phyloP scores from a whole-genome alignment of 1,140 invertebrate species.

The Lanistes nyassanus region DNA sequence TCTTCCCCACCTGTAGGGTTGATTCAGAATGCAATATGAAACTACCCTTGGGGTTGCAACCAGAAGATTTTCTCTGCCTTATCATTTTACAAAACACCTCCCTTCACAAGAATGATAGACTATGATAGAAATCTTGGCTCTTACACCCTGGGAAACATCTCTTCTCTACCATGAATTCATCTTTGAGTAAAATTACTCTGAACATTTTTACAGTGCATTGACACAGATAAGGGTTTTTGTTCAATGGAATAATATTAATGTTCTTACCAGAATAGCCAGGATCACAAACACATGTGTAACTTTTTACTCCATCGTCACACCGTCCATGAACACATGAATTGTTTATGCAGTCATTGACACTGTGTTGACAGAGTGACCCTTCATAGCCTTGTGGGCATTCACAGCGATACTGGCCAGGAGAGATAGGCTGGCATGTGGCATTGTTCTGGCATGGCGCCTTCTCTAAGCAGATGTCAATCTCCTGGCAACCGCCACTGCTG shows the following conservation, averaged over 20 bases:
- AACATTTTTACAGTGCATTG: too few species aligned
- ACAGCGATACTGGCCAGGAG: background rate
- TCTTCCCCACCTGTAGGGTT: too few species aligned
- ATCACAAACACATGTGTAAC: constrained; percentile 28
- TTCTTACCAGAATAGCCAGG: constrained; percentile 26
- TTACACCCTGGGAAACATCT: too few species aligned
- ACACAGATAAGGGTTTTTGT: too few species aligned
- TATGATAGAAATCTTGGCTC: too few species aligned
- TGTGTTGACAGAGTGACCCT: constrained; percentile 7
- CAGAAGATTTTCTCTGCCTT: too few species aligned
- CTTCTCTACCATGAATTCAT: too few species aligned
- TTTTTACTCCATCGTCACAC: constrained; percentile 19
- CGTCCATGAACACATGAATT: background rate
- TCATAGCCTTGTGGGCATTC: background rate
- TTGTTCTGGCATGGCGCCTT: constrained; percentile 4
- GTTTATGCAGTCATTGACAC: constrained; percentile 15
- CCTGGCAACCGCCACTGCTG: background rate
- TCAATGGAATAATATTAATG: constrained; percentile 12
- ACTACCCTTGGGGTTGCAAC: too few species aligned
- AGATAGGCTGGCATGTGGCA: background rate
- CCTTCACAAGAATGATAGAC: too few species aligned
- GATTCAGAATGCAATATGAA: too few species aligned
- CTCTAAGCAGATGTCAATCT: constrained; percentile 4
- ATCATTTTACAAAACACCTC: too few species aligned
- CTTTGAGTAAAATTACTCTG: too few species aligned